Evolutionary conservation across 1,140 invertebrate genomes (phyloP), one percentile per base, ranked within the genome.

Genomic region (Zaprionus davidi): DNA sequence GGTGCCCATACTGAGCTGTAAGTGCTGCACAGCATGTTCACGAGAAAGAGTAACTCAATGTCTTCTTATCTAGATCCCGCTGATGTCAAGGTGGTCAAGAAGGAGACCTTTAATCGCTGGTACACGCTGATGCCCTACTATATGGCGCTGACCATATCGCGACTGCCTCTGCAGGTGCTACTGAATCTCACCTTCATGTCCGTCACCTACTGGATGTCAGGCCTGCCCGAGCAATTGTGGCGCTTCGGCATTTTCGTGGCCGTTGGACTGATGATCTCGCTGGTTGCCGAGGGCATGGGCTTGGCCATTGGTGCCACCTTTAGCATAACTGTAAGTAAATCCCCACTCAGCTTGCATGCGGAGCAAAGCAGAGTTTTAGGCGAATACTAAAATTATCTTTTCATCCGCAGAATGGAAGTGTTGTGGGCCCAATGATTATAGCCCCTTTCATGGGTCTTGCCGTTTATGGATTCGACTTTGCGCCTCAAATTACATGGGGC

Each of bases 91-190:
- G 94, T 97, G 26, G 95, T 97, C 72, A 95, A 96, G 67, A 95
- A 96, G 91, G 97, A 97, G 92, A 95, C 96, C 85, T 95, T 97
- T 64, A 97, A 97, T 92, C 95, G 96, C 74, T 97, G 97, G 97
- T 97, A 97, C 93, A 95, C 95, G 38, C 92, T 97, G 0, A 95
- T 95, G 51, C 95, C 96, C 0, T 97, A 97, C 93, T 97, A 97
- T 82, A 93, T 96, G 24, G 96, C 97, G 0, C 93, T 97, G 64
- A 97, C 95, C 0, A 92, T 97, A 26, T 96, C 96, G 0, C 94
- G 94, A 56, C 69, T 95, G 46, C 95, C 95, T 0, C 79, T 94
- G 0, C 94, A 94, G 90, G 91, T 95, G 11, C 59, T 93, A 0
- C 92, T 95, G 3, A 95, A 95, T 77, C 87, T 94, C 34, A 84